Evolutionary conservation across 2,888 invertebrate genomes (phyloP), one percentile per base, ranked within the genome.

Genomic region (Diaperis boleti): DNA sequence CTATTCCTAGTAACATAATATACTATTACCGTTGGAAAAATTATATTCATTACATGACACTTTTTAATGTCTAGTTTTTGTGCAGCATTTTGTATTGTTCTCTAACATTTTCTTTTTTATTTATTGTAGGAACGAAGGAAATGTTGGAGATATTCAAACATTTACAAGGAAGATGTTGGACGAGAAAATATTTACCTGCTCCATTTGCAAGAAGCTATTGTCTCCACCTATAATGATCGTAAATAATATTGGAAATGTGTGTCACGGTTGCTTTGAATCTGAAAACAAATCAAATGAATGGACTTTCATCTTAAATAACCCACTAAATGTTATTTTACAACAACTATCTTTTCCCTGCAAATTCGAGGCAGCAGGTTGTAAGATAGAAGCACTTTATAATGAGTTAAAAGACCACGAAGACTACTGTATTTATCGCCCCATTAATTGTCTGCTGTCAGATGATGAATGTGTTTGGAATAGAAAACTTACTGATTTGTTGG

Each of bases 241-340:
- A 8, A 39, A 39, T 13, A 13, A 22, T 14, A 15, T 52, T 11
- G 52, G 52, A 37, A 52, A 52, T 15, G 26, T 52, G 7, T 52
- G 52, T 15, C 22, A 39, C 11, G 5, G 10, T 15, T 52, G 52
- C 17, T 39, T 39, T 20, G 15, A 39, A 15, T 6, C 5, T 5
- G 13, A 4, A 14, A 13, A 39, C 1, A 31, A 29, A 7, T 11
- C 26, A 3, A 11, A 37, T 5, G 10, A 47, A 5, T n/a, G 5
- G 31, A 31, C 11, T 15, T 31, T 29, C n/a, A n/a, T 49, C 11
- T 39, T 39, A 2, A 39, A 52, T 8, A 22, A 22, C 7, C 22
- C 3, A 1, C 3, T 52, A 4, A 33, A 39, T 11, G 6, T 7
- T 2, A 20, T 52, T 7, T 6, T 52, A 4, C 13, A 39, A 39